These are phyloP conservation scores for Trilocha varians DNA, from an alignment of 2,888 invertebrate genomes.

Conservation along the genomic window DNA sequence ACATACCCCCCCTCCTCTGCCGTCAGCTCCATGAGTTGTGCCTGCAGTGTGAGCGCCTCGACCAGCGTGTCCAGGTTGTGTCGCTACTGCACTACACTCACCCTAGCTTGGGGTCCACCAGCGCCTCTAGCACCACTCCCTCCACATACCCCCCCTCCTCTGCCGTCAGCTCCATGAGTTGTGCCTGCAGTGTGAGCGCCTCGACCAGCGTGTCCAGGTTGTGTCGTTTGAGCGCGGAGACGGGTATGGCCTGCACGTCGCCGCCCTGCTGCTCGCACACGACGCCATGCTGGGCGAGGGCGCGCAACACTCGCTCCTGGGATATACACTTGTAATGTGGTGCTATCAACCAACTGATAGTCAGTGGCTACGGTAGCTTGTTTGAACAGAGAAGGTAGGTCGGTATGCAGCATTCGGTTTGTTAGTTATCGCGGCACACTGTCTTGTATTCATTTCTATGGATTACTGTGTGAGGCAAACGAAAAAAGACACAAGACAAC, in stretches of 20 bases:
- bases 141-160: slow-evolving; percentile 90
- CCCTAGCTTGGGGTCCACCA: slow-evolving; percentile 44
- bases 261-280: slow-evolving; percentile 92
- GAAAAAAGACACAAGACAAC: slow-evolving; percentile 1
- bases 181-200: slow-evolving; percentile 86
- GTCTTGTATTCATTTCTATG: too few species aligned
- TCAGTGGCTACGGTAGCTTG: too few species aligned
- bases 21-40: too few species aligned
- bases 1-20: too few species aligned
- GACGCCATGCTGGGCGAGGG: slow-evolving; percentile 84
- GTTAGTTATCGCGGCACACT: too few species aligned
- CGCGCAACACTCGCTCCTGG: slow-evolving; percentile 81
- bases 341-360: too few species aligned
- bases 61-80: too few species aligned
- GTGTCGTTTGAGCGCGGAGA: slow-evolving; percentile 90
- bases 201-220: slow-evolving; percentile 87
- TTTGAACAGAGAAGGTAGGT: too few species aligned
- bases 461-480: background rate
- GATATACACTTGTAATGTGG: too few species aligned
- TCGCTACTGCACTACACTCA: slow-evolving; percentile 23
- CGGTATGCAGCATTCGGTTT: too few species aligned
- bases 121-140: slow-evolving; percentile 92
- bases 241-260: slow-evolving; percentile 90
- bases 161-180: slow-evolving; percentile 88
- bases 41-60: too few species aligned